Evolutionary conservation across 2,797 vertebrate genomes (phyloP).

Genomic region (Zalophus californianus): DNA sequence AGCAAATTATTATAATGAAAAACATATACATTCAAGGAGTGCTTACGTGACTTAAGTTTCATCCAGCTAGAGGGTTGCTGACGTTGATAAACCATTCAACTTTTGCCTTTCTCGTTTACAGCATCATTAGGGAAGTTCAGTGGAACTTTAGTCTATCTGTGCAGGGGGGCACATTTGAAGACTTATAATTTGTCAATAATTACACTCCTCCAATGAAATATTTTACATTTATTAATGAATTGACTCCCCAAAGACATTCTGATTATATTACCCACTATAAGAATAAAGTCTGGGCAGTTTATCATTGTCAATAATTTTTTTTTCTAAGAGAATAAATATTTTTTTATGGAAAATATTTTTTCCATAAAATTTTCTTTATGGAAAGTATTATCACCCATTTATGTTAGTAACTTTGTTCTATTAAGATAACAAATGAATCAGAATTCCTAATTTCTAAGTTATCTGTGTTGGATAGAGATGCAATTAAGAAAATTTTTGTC

Average conservation of each 20-base stretch:
- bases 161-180: constrained; percentile 75
- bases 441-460: constrained; percentile 58
- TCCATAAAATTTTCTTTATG: not conserved
- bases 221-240: constrained; percentile 63
- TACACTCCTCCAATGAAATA: constrained; percentile 67
- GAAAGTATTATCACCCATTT: constrained; percentile 68
- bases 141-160: constrained; percentile 79
- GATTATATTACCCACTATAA: constrained; percentile 53
- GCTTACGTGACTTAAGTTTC: constrained; percentile 85
- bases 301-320: constrained; percentile 62
- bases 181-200: constrained; percentile 77
- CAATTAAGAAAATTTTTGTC: not conserved
- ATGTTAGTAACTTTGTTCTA: constrained; percentile 29
- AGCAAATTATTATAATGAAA: constrained; percentile 86
- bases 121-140: constrained; percentile 83
- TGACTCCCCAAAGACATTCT: constrained; percentile 49
- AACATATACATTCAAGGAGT: constrained; percentile 85
- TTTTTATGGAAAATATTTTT: constrained; percentile 66
- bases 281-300: constrained; percentile 60
- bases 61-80: constrained; percentile 83
- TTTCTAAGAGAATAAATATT: constrained; percentile 8
- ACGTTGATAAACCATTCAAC: constrained; percentile 86
- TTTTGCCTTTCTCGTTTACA: constrained; percentile 83
- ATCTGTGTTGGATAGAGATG: not conserved
- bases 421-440: constrained; percentile 55